Percentiles rank a stretch among this genome's conserved stretches.
phyloP scores from a whole-genome alignment of 37 sponge, comb jelly and placozoan genomes.

The Aphrocallistes beatrix region DNA sequence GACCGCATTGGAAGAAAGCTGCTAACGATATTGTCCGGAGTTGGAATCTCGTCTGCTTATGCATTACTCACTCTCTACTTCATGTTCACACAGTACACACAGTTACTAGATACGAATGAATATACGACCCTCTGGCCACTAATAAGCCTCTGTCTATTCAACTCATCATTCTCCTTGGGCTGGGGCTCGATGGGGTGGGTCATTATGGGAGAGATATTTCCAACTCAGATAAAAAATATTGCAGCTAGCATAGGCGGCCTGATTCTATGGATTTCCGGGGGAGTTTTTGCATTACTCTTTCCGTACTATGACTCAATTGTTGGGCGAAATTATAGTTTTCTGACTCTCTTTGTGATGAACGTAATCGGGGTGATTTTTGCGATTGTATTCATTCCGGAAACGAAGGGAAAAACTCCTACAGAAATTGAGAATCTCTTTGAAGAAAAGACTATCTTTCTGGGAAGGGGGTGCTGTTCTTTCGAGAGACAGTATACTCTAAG shows the following conservation, averaged over 20 bases:
- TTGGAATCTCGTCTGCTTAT: too few relatives aligned
- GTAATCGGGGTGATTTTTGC: conserved; percentile 21
- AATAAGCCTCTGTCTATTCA: too few relatives aligned
- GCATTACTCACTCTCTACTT: too few relatives aligned
- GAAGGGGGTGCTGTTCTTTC: too few relatives aligned
- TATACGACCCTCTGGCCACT: too few relatives aligned
- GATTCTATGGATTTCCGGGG: conserved; percentile 33
- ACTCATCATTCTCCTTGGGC: conserved; percentile 35
- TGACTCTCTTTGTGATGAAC: conserved; percentile 33
- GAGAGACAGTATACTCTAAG: too few relatives aligned
- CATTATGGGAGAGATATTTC: conserved; percentile 48
- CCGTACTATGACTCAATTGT: conserved; percentile 4
- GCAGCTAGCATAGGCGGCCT: conserved; percentile 30
- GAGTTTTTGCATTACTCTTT: conserved; percentile 31
- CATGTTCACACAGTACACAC: too few relatives aligned
- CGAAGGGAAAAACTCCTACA: conserved; percentile 35
- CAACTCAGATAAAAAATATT: conserved; percentile 29
- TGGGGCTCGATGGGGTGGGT: conserved; percentile 56
- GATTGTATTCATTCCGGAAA: conserved; percentile 32
- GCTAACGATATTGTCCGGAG: too few relatives aligned
- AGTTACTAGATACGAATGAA: too few relatives aligned
- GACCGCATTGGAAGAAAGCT: too few relatives aligned
- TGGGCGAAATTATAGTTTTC: conserved; percentile 23
- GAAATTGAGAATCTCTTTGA: conserved; percentile 18
- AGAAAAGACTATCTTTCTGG: too few relatives aligned